Evolutionary conservation across 2,797 vertebrate genomes (phyloP).

Genomic region (Nannoperca australis): DNA sequence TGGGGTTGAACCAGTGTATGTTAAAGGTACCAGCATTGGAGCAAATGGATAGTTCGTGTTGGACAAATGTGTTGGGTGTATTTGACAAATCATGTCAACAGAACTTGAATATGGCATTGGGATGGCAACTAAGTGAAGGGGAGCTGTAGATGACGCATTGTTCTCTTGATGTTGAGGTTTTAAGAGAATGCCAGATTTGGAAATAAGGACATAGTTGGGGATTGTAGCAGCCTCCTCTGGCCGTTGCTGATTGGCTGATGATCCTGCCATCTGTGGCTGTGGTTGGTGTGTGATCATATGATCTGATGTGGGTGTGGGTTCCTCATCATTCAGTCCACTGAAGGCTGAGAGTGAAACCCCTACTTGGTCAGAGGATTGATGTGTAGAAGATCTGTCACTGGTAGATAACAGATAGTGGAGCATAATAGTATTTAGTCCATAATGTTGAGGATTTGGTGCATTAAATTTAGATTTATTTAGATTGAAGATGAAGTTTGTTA

Average conservation of each 20-base stretch:
- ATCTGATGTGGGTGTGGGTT: constrained; percentile 18
- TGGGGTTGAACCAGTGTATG: background rate
- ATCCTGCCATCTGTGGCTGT: background rate
- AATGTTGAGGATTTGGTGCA: background rate
- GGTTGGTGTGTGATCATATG: constrained; percentile 23
- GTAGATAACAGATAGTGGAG: constrained; percentile 38
- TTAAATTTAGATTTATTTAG: background rate
- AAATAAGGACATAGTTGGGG: constrained; percentile 5
- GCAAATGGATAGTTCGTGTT: constrained; percentile 19
- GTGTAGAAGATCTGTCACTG: constrained; percentile 28
- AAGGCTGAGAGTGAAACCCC: background rate
- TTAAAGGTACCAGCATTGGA: constrained; percentile 27
- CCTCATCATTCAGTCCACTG: constrained; percentile 9
- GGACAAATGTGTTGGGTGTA: constrained; percentile 1
- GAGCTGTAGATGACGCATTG: background rate
- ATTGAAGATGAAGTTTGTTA: background rate
- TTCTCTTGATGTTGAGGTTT: constrained; percentile 15
- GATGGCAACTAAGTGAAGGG: constrained; percentile 10
- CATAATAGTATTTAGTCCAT: background rate
- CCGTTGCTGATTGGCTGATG: constrained; percentile 12
- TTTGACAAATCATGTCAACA: constrained; percentile 33
- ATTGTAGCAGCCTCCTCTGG: constrained; percentile 2
- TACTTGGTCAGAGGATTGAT: constrained; percentile 26
- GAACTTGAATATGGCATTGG: constrained; percentile 1
- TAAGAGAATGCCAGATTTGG: constrained; percentile 14